These are phyloP conservation scores for Phenganax stokvisi DNA, from an alignment of 92 coral and sea anemone species.

Conservation along the genomic window DNA sequence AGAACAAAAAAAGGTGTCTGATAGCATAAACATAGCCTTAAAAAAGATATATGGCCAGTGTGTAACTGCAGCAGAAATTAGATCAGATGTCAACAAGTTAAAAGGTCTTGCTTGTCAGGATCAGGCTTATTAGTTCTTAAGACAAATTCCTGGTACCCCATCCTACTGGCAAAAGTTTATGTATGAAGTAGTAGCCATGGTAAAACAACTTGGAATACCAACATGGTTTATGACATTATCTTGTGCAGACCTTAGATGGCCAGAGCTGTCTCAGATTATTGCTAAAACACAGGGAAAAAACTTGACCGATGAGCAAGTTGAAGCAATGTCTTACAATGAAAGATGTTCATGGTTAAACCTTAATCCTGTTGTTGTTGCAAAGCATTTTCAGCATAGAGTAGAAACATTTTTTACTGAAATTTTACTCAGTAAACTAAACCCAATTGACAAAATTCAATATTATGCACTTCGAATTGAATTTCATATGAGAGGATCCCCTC, in stretches of 20 bases:
- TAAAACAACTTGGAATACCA: constrained; percentile 52
- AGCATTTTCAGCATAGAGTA: constrained; percentile 47
- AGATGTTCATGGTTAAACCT: constrained; percentile 47
- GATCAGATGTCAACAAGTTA: constrained; percentile 37
- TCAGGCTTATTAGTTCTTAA: constrained; percentile 29
- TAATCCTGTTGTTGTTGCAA: constrained; percentile 54
- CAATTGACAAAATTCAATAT: too few species aligned
- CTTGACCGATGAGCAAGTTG: constrained; percentile 46
- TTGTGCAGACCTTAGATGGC: constrained; percentile 59
- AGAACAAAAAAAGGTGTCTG: constrained; percentile 52
- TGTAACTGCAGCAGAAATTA: constrained; percentile 52
- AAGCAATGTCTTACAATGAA: constrained; percentile 53
- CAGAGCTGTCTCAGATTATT: constrained; percentile 24
- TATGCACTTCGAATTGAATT: too few species aligned
- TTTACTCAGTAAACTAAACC: too few species aligned
- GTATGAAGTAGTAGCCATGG: constrained; percentile 21
- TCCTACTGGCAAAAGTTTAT: neutral
- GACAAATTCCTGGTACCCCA: constrained; percentile 48
- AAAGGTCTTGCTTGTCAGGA: constrained; percentile 17
- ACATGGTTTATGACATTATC: constrained; percentile 61
- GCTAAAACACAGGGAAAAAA: constrained; percentile 12
- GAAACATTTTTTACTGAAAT: too few species aligned
- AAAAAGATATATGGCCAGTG: constrained; percentile 45
- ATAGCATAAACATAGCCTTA: constrained; percentile 51
- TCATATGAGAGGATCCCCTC: too few species aligned